These are phyloP conservation scores for Phrynocephalus versicolor DNA, from an alignment of 2,113 vertebrate species.

Conservation along the genomic window DNA sequence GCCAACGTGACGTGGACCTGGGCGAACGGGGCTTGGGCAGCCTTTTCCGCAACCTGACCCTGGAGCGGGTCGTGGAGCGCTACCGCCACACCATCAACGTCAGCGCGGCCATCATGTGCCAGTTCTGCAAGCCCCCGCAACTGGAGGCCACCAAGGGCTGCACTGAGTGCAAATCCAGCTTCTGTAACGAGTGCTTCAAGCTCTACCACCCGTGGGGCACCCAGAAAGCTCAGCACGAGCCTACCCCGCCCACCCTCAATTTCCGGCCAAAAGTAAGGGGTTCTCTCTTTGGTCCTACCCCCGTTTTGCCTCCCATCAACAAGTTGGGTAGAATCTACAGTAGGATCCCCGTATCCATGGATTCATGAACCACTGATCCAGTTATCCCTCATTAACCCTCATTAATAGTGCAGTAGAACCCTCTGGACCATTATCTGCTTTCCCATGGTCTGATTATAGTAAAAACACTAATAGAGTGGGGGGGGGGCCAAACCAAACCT, in stretches of 20 bases:
- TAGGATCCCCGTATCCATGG: too few relatives aligned
- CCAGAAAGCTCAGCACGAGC: conserved; percentile 93
- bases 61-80: conserved; percentile 94
- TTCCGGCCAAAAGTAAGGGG: conserved; percentile 90
- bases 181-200: conserved; percentile 98
- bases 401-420: too few relatives aligned
- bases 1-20: conserved; percentile 89
- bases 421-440: too few relatives aligned
- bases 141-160: conserved; percentile 96
- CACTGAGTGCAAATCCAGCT: conserved; percentile 92
- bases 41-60: conserved; percentile 93
- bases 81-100: conserved; percentile 79
- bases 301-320: too few relatives aligned
- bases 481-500: too few relatives aligned
- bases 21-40: conserved; percentile 89
- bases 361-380: too few relatives aligned
- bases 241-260: conserved; percentile 90
- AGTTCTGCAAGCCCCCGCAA: conserved; percentile 91
- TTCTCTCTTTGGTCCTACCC: too few relatives aligned
- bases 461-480: too few relatives aligned
- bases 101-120: conserved; percentile 88
- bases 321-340: background rate
- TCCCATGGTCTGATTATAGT: too few relatives aligned
- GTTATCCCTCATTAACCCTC: too few relatives aligned
- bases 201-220: conserved; percentile 98